phyloP scores from a whole-genome alignment of 2,113 vertebrate species.

The Leucoraja erinaceus region DNA sequence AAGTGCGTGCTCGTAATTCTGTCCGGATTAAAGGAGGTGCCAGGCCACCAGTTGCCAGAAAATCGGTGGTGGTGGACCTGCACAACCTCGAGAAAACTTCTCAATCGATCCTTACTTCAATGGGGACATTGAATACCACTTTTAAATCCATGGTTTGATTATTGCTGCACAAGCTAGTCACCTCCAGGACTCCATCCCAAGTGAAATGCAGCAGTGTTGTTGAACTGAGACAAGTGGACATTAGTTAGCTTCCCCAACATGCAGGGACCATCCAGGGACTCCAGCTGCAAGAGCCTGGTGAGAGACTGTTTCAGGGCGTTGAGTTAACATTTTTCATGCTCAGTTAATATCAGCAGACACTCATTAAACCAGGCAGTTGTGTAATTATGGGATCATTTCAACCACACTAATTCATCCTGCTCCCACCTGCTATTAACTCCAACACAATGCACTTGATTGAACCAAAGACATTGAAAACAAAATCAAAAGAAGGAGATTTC shows the following conservation, averaged over 20 bases:
- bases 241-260: not conserved
- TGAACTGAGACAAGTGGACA: not conserved
- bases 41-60: no score
- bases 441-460: not conserved
- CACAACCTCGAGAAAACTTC: not conserved
- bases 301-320: not conserved
- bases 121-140: not conserved
- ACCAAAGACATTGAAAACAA: not conserved
- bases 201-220: not conserved
- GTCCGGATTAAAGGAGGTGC: no score
- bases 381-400: not conserved
- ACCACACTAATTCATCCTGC: not conserved
- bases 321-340: not conserved
- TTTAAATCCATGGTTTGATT: not conserved
- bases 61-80: no score
- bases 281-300: not conserved
- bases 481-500: not conserved
- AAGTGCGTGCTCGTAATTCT: no score
- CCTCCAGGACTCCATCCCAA: not conserved
- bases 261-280: not conserved
- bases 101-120: no score
- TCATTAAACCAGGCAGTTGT: not conserved
- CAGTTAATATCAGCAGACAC: not conserved
- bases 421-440: not conserved
- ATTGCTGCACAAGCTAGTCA: not conserved